These are phyloP conservation scores for Pseudonaja textilis DNA, from an alignment of 2,113 vertebrate genomes.

Conservation along the genomic window DNA sequence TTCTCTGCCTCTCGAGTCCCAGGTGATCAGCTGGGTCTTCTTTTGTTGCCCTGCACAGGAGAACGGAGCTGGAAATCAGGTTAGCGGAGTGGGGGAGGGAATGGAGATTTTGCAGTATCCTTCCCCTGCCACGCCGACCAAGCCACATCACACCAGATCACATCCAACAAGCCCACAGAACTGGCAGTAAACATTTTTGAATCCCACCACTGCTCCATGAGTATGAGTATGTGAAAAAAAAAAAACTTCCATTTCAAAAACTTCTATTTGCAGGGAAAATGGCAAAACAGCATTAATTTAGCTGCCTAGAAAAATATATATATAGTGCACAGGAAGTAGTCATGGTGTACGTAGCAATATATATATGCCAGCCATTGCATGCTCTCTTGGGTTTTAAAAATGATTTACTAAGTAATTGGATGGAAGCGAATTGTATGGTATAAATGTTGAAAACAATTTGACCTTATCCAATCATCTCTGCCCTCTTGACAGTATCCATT, in stretches of 20 bases:
- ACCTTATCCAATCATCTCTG: background rate
- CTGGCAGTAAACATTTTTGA: no score
- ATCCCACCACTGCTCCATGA: no score
- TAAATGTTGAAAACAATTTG: background rate
- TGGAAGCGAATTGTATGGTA: background rate
- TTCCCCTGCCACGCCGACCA: no score
- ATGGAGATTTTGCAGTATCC: no score
- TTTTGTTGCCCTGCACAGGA: no score
- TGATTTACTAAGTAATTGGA: background rate
- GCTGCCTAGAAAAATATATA: background rate
- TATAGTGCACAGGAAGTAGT: background rate
- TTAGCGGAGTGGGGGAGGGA: no score
- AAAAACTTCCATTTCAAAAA: background rate
- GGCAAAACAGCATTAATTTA: background rate
- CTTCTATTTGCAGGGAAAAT: background rate
- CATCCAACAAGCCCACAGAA: no score
- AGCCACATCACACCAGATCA: no score
- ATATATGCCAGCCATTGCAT: background rate
- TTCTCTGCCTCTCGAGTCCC: no score
- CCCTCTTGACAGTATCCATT: background rate
- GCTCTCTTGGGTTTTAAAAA: background rate
- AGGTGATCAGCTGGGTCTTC: no score
- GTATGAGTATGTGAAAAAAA: no score
- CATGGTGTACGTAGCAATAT: background rate
- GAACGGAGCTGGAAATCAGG: no score